Evolutionary conservation across 1,140 invertebrate species (phyloP), one percentile per base, ranked within the genome.

Genomic region (Brachionus angularis): DNA sequence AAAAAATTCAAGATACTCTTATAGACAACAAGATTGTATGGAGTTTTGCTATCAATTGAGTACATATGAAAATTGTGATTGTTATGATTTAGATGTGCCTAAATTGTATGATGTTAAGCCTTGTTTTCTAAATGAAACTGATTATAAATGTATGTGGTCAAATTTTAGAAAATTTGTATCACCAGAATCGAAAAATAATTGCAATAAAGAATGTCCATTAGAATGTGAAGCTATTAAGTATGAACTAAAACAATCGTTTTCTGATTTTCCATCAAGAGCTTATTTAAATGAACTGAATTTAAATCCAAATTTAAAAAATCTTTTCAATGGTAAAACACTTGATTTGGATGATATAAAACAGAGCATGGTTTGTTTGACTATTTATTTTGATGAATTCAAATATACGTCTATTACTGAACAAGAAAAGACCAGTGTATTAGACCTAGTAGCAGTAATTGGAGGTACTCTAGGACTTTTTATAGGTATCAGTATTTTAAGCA

Each of bases 391-490:
- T 21, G 46, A 46, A 3, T 33, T 67, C 23, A 42, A 33, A 1
- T 50, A 46, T 14, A 67, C 62, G 14, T 21, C n/a, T 12, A 46
- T 67, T 7, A 46, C 2, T 23, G 61, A 67, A 49, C 25, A n/a
- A 5, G 29, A 25, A 2, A 67, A 47, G 10, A 47, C 62, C 42
- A 46, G 46, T 67, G 21, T 50, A 3, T 67, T 2, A 33, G 39
- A 2, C n/a, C n/a, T n/a, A n/a, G n/a, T n/a, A n/a, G n/a, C n/a
- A n/a, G 42, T 31, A 50, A 10, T 67, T n/a, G 62, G 62, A 3
- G 62, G 62, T 8, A 8, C 36, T 4, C 12, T 67, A 27, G 62
- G 62, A 31, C 23, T 67, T 5, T 58, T 31, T 58, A 18, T 58
- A 10, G 53, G 53, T 16, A 34, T 23, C 23, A 58, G 53, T 58